Evolutionary conservation across 92 coral and sea anemone species (phyloP).

Genomic region (Phymanthus crucifer): DNA sequence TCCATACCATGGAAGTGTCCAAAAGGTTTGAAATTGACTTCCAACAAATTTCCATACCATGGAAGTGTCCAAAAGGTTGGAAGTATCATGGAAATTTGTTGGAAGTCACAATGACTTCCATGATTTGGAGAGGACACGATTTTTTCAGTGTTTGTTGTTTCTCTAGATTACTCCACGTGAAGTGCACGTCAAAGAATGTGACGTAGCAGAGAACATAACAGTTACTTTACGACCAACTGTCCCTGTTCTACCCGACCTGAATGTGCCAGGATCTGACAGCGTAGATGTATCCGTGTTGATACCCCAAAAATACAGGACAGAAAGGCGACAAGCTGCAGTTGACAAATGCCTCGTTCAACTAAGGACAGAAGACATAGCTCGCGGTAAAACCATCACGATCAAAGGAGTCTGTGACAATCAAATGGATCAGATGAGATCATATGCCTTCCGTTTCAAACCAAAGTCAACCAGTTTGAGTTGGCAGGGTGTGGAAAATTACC

Average conservation of each 20-base stretch:
- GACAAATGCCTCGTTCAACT: constrained; percentile 8
- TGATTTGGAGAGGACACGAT: neutral
- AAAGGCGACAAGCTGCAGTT: neutral
- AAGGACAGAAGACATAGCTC: neutral
- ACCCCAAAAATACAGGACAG: neutral
- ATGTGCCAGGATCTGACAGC: neutral
- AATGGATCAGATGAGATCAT: neutral
- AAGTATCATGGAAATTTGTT: too few species aligned
- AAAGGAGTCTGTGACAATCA: constrained; percentile 30
- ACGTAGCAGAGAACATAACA: constrained; percentile 1
- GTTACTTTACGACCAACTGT: constrained; percentile 30
- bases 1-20: too few species aligned
- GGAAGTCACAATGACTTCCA: too few species aligned
- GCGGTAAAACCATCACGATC: constrained; percentile 3
- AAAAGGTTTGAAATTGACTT: too few species aligned
- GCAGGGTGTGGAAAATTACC: neutral
- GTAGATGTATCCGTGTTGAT: constrained; percentile 1
- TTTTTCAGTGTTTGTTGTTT: neutral
- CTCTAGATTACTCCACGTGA: constrained; percentile 9
- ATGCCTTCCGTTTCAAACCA: constrained; percentile 12
- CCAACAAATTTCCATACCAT: too few species aligned
- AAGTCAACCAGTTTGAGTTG: constrained; percentile 2
- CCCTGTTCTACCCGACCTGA: neutral
- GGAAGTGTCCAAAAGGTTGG: too few species aligned
- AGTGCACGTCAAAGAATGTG: constrained; percentile 24